These are phyloP conservation scores for Struthidea cinerea DNA, from an alignment of 2,113 vertebrate genomes.

Conservation along the genomic window DNA sequence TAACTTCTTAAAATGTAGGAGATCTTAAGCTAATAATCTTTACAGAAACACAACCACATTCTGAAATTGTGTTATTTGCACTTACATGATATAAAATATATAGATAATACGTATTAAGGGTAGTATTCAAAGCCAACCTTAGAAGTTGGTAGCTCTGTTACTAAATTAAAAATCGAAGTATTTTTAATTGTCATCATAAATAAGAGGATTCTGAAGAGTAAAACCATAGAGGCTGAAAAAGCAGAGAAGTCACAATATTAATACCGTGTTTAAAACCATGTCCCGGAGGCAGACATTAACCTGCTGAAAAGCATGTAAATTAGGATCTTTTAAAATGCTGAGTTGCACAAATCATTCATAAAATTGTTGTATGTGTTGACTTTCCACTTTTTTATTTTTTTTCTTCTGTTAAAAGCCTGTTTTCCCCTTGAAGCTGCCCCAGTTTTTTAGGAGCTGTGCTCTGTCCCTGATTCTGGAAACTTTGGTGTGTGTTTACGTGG, in stretches of 20 bases:
- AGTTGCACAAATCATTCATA: neutral
- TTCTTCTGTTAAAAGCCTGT: neutral
- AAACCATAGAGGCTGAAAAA: neutral
- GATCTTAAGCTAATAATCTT: neutral
- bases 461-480: neutral
- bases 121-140: neutral
- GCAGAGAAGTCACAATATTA: neutral
- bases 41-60: neutral
- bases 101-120: neutral
- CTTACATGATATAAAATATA: neutral
- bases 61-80: neutral
- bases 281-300: constrained; percentile 2
- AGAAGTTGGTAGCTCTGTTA: neutral
- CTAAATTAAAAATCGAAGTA: neutral
- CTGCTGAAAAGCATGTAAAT: neutral
- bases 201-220: neutral
- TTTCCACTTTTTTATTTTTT: neutral
- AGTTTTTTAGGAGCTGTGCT: neutral
- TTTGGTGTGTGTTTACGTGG: neutral
- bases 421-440: neutral
- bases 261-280: neutral
- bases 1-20: neutral
- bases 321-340: neutral
- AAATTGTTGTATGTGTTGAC: neutral
- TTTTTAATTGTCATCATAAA: neutral